phyloP scores from a whole-genome alignment of 2,888 invertebrate species.

The Coremacera marginata region DNA sequence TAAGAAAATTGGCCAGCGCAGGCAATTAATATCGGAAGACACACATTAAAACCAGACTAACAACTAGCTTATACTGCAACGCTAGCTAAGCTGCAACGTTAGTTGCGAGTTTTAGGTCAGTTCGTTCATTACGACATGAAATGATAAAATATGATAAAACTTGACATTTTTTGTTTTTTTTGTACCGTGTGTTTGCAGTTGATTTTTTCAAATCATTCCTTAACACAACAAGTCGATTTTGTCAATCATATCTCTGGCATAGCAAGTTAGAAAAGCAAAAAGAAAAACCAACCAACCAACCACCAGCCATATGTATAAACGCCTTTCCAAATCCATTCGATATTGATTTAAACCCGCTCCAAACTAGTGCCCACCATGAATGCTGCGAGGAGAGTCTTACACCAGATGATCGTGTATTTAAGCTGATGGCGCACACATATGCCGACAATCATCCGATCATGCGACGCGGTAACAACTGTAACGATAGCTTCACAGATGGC shows the following conservation, averaged over 20 bases:
- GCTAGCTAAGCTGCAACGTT: no score
- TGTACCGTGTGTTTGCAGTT: no score
- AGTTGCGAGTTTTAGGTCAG: no score
- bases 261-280: background rate
- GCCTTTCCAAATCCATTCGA: background rate
- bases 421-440: conserved; percentile 81
- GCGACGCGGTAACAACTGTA: conserved; percentile 80
- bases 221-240: no score
- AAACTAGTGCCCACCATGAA: conserved; percentile 70
- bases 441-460: conserved; percentile 82
- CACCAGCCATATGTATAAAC: background rate
- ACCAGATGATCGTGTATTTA: conserved; percentile 87
- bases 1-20: no score
- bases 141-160: no score
- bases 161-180: no score
- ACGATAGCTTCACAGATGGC: conserved; percentile 82
- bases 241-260: background rate
- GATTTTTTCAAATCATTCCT: no score
- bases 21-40: no score
- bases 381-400: conserved; percentile 82
- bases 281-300: background rate
- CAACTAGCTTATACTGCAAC: no score
- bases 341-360: background rate
- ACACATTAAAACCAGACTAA: no score
- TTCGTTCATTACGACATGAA: no score